Conservation (phyloP, 2,888 invertebrate genomes). For the Drosophila phalerata region DNA sequence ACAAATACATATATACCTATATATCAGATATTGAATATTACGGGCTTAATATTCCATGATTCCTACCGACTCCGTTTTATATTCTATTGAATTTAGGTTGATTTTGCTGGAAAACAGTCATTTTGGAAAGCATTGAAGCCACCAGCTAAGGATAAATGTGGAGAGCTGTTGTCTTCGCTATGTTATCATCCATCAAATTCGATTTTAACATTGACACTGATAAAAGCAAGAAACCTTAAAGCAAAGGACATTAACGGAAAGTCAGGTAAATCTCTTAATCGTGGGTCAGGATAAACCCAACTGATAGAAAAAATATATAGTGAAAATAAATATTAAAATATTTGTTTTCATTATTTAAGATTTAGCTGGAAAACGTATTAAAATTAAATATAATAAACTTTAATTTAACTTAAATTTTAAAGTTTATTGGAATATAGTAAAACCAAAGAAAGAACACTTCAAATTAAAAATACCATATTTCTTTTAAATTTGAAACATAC, state of each 20-base stretch:
- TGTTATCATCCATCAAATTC: slow-evolving; percentile 99
- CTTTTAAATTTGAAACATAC: too few relatives aligned
- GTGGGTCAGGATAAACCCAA: too few relatives aligned
- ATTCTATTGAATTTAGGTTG: slow-evolving; percentile 79
- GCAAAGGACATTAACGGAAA: slow-evolving; percentile 98
- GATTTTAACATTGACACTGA: slow-evolving; percentile 94
- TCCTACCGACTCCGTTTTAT: neutral
- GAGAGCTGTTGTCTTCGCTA: slow-evolving; percentile 95
- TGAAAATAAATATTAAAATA: neutral
- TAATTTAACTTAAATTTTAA: too few relatives aligned
- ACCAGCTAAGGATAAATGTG: slow-evolving; percentile 96
- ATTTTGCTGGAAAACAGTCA: slow-evolving; percentile 96
- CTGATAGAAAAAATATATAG: slow-evolving; percentile 13
- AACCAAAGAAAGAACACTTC: too few relatives aligned
- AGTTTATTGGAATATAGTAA: too few relatives aligned
- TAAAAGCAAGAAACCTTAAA: slow-evolving; percentile 97
- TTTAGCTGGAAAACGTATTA: too few relatives aligned
- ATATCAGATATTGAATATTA: neutral
- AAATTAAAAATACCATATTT: too few relatives aligned
- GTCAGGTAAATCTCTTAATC: slow-evolving; percentile 88
- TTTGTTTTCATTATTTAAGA: too few relatives aligned
- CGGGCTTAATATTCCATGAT: neutral
- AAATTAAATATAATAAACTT: too few relatives aligned
- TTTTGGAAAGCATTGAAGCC: slow-evolving; percentile 97
- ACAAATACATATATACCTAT: neutral